Evolutionary conservation across 2,888 invertebrate genomes (phyloP), one percentile per base, ranked within the genome.

Genomic region (Scrobipalpa costella): DNA sequence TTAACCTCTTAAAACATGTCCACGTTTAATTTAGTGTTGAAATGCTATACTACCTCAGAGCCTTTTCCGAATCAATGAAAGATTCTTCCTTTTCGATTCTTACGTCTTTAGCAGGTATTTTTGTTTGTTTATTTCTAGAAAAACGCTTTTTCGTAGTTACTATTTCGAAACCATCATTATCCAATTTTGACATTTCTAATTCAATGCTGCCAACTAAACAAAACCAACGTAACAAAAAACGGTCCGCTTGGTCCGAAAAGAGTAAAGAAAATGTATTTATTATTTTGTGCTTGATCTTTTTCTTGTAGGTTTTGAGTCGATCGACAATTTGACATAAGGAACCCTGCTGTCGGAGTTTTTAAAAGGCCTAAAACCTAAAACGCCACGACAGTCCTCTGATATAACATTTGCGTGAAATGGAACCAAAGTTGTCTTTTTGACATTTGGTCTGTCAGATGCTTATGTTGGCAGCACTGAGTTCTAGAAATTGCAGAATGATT

Each of bases 141-240:
- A 73, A 76, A 59, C 83, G 81, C 73, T 88, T 90, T 27, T 27
- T 27, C 19, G 81, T 77, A 74, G 80, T 80, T 63, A 90, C 85
- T 76, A 83, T 72, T 78, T 81, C 81, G 81, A 91, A 91, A 66
- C 90, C 90, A 81, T 91, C 90, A 62, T 71, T 76, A 69, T 90
- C 90, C 64, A 81, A 61, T 71, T 77, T 86, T 88, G 88, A 86
- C 89, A 90, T 90, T 83, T 78, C 11, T 63, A 67, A 67, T 71
- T 71, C 63, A 59, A 65, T 66, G 64, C 62, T 27, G 27, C 59
- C 59, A 59, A 59, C 57, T 34, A 5, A 36, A 19, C 34, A 58
- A 38, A 52, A 27, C 5, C 7, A 52, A 52, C 15, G 1, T 0
- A 44, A n/a, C 5, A 27, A 15, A n/a, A 0, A n/a, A 44, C 44